Conservation (phyloP, 1,140 invertebrate genomes). For the Adoxophyes honmai region DNA sequence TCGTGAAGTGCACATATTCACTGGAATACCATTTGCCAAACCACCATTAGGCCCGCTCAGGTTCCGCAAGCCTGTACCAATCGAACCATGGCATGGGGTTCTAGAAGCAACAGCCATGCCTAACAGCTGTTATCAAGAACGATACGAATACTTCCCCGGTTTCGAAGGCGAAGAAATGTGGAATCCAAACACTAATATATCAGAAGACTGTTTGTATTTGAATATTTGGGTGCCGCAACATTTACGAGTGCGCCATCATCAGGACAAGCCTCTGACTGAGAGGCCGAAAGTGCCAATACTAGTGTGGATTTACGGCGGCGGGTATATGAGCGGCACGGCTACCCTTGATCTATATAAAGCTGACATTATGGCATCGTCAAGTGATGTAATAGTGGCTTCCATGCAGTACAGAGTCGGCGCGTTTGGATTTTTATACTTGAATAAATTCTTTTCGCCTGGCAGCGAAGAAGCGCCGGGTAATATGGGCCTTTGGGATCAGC, state of each 20-base stretch:
- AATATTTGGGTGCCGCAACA: conserved; percentile 94
- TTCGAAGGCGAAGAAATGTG: conserved; percentile 96
- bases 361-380: conserved; percentile 88
- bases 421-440: conserved; percentile 93
- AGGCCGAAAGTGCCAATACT: conserved; percentile 85
- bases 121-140: conserved; percentile 91
- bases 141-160: conserved; percentile 92
- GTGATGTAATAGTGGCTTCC: conserved; percentile 91
- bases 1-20: conserved; percentile 91
- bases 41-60: conserved; percentile 92
- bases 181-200: conserved; percentile 95
- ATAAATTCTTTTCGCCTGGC: conserved; percentile 81
- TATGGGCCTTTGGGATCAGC: conserved; percentile 94
- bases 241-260: conserved; percentile 82
- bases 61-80: conserved; percentile 91
- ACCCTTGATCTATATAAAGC: conserved; percentile 94
- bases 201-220: conserved; percentile 95
- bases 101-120: conserved; percentile 87
- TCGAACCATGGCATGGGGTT: conserved; percentile 91
- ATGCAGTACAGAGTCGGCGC: conserved; percentile 94
- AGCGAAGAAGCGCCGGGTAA: conserved; percentile 86
- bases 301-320: conserved; percentile 96
- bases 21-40: conserved; percentile 97
- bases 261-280: conserved; percentile 75
- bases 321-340: conserved; percentile 93